Base-by-base conservation (phyloP, 2,113 vertebrate genomes). In the Phycodurus eques region DNA sequence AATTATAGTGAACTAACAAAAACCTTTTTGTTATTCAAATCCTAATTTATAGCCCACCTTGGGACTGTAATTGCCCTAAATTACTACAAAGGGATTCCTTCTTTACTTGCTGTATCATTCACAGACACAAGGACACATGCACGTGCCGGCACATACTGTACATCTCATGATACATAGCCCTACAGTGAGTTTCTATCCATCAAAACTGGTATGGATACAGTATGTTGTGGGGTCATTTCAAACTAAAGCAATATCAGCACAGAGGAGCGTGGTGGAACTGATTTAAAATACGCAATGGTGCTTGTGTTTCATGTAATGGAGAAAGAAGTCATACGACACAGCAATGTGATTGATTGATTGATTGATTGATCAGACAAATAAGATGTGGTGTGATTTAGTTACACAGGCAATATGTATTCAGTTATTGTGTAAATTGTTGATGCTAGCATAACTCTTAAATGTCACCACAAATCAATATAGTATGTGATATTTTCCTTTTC, bases 391-490 rank as follows among this genome's bases (percentile, higher is more conserved):
- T 10, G 22, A 20, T 35, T 68, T 68, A 39, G 67, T 39, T 68
- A 51, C 49, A 63, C 9, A 13, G 17, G n/a, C 31, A 46, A 51
- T 35, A 70, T 13, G 39, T 62, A 42, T 53, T 22, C 65, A 46
- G 76, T 67, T 56, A 62, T 80, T 31, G 15, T 47, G 35, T 42
- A 63, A 74, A 74, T 60, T 70, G 17, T 44, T 64, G 68, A 77
- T n/a, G 12, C 71, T 53, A 51, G 54, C 42, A 76, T 69, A 73
- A 73, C 77, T 44, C 22, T 57, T 54, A 65, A 79, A 82, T 74
- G 74, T 70, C 75, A 65, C 47, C 63, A 72, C 47, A 80, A 80
- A 85, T 78, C 71, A 78, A 74, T 76, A 53, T 60, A 66, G 22
- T 73, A 71, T 68, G 72, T 72, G 71, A 27, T 67, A 68, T 81